These are phyloP conservation scores for Drosophila arawakana DNA, from an alignment of 1,140 invertebrate genomes.

Conservation along the genomic window DNA sequence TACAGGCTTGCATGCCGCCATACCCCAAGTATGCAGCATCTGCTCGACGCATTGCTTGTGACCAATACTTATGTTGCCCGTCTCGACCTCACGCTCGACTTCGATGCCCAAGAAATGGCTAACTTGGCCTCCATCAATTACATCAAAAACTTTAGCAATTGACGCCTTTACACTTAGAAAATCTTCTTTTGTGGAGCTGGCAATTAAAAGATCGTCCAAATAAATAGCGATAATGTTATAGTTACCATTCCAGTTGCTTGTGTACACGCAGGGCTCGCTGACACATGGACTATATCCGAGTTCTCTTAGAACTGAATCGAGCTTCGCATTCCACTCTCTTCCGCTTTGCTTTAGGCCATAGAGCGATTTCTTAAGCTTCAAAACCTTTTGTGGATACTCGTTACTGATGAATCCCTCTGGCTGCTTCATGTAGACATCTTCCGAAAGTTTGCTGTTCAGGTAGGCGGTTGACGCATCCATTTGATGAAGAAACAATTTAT, in stretches of 20 bases:
- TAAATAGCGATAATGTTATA: no score
- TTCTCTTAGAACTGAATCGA: slow-evolving; percentile 1
- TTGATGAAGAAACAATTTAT: slow-evolving; percentile 67
- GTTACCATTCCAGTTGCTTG: no score
- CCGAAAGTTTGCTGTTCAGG: neutral
- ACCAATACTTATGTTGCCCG: no score
- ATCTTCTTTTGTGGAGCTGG: no score
- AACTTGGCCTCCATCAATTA: no score
- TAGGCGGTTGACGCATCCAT: slow-evolving; percentile 78
- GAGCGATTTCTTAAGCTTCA: neutral
- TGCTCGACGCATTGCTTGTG: neutral
- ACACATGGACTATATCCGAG: slow-evolving; percentile 1
- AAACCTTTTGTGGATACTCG: neutral
- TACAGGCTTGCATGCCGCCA: neutral
- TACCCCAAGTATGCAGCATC: neutral
- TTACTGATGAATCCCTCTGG: neutral
- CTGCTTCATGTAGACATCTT: neutral
- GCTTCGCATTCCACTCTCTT: slow-evolving; percentile 11
- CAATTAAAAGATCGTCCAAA: no score
- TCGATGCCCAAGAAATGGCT: no score
- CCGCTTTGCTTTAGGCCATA: slow-evolving; percentile 4
- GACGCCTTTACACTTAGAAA: no score
- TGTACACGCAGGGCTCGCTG: neutral
- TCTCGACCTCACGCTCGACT: no score
- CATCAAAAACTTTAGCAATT: no score